These are phyloP conservation scores for Exaiptasia diaphana DNA, from an alignment of 64 coral and sea anemone species.

Conservation along the genomic window DNA sequence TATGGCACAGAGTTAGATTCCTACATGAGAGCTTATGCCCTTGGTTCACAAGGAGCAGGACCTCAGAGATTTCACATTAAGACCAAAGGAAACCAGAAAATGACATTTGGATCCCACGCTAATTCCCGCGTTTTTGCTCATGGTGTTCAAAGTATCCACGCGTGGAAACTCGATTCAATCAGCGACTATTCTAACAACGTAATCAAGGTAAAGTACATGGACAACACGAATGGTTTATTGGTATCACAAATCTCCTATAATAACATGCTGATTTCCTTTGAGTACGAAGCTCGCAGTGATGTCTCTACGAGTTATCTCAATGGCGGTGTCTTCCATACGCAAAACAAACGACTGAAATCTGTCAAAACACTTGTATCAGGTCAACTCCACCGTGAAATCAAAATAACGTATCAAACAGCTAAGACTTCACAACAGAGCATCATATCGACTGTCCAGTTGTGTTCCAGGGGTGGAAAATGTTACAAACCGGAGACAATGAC, in stretches of 20 bases:
- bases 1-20: neutral
- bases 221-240: neutral
- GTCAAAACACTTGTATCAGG: neutral
- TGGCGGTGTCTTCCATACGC: neutral
- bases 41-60: neutral
- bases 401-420: neutral
- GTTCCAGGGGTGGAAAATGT: neutral
- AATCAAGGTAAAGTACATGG: neutral
- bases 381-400: neutral
- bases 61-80: neutral
- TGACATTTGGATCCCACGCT: neutral
- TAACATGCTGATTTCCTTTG: neutral
- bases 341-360: neutral
- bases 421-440: neutral
- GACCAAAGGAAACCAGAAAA: neutral
- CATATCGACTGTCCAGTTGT: neutral
- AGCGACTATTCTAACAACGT: constrained; percentile 1
- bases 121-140: neutral
- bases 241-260: neutral
- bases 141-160: neutral
- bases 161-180: constrained; percentile 8
- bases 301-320: neutral
- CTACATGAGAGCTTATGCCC: neutral
- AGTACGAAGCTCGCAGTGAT: neutral
- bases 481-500: neutral